A percentile compares a stretch with the other conserved stretches of the same genome.
These are phyloP conservation scores for Phalera bucephala DNA, from an alignment of 2,888 invertebrate species.

Conservation along the genomic window DNA sequence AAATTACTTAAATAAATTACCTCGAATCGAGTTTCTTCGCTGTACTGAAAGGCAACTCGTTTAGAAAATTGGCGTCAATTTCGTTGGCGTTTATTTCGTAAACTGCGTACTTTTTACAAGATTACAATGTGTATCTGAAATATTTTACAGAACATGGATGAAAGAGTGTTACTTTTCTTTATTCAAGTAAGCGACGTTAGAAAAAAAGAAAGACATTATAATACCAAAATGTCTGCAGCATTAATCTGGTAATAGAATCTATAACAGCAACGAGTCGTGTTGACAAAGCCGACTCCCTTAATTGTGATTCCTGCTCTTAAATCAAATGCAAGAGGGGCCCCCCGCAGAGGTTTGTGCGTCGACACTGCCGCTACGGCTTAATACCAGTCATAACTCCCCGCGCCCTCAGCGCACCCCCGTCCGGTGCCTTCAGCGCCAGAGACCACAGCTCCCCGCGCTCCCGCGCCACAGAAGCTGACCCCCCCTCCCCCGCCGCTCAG, in stretches of 20 bases:
- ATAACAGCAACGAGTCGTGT: conserved; percentile 40
- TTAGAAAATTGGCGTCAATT: conserved; percentile 55
- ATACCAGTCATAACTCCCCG: no score
- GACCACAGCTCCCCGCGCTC: no score
- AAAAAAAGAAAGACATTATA: no score
- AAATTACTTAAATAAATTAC: conserved; percentile 78
- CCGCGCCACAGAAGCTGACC: no score
- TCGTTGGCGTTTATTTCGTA: no score
- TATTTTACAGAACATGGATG: neutral
- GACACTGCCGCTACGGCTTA: conserved; percentile 59
- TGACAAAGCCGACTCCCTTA: conserved; percentile 63
- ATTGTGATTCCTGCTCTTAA: conserved; percentile 59
- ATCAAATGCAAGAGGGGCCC: conserved; percentile 38
- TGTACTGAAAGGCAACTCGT: conserved; percentile 47
- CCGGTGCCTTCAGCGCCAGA: no score
- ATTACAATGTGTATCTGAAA: conserved; percentile 8
- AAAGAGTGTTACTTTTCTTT: neutral
- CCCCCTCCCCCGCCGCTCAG: no score
- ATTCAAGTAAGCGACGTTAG: conserved; percentile 8
- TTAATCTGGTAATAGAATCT: conserved; percentile 37
- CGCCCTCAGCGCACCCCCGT: no score
- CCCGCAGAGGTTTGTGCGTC: conserved; percentile 50
- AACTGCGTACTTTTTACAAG: conserved; percentile 14
- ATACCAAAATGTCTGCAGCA: conserved; percentile 9
- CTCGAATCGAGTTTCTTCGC: conserved; percentile 63